These are phyloP conservation scores for Malacosoma neustria DNA, from an alignment of 2,888 invertebrate species.

Conservation along the genomic window DNA sequence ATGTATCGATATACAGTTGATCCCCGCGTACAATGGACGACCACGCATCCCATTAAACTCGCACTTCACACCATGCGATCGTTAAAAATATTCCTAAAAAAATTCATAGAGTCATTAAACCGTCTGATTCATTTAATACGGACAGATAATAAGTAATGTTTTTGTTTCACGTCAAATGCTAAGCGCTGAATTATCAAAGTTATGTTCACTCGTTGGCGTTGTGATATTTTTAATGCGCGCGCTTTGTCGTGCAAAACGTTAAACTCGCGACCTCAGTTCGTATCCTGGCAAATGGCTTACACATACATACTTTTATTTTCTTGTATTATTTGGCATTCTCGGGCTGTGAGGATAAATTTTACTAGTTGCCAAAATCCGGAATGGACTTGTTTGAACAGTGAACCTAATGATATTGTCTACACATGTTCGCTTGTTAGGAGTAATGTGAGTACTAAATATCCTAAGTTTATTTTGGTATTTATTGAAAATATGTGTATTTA, in stretches of 20 bases:
- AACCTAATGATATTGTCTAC: slow-evolving; percentile 45
- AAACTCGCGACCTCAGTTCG: slow-evolving; percentile 10
- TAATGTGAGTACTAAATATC: slow-evolving; percentile 41
- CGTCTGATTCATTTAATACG: slow-evolving; percentile 17
- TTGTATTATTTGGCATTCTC: slow-evolving; percentile 20
- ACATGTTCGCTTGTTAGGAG: slow-evolving; percentile 35
- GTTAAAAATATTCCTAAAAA: slow-evolving; percentile 3
- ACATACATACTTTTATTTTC: slow-evolving; percentile 17
- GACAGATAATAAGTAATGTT: slow-evolving; percentile 32
- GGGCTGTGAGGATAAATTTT: slow-evolving; percentile 50
- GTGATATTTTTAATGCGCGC: slow-evolving; percentile 39
- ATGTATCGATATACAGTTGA: neutral
- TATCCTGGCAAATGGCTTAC: slow-evolving; percentile 19
- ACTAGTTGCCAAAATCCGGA: slow-evolving; percentile 50
- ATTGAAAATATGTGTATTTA: neutral
- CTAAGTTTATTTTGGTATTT: neutral
- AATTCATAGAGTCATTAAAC: slow-evolving; percentile 25
- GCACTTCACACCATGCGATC: neutral
- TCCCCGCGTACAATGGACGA: neutral
- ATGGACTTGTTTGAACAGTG: slow-evolving; percentile 58
- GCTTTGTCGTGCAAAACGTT: slow-evolving; percentile 17
- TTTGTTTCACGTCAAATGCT: slow-evolving; percentile 26
- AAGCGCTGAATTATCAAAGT: slow-evolving; percentile 43
- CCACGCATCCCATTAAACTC: neutral
- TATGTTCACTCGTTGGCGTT: slow-evolving; percentile 32